A percentile compares a stretch with the other conserved stretches of the same genome.
Conservation (phyloP, 2,113 vertebrate genomes). For the Anarhynchus alexandrinus region DNA sequence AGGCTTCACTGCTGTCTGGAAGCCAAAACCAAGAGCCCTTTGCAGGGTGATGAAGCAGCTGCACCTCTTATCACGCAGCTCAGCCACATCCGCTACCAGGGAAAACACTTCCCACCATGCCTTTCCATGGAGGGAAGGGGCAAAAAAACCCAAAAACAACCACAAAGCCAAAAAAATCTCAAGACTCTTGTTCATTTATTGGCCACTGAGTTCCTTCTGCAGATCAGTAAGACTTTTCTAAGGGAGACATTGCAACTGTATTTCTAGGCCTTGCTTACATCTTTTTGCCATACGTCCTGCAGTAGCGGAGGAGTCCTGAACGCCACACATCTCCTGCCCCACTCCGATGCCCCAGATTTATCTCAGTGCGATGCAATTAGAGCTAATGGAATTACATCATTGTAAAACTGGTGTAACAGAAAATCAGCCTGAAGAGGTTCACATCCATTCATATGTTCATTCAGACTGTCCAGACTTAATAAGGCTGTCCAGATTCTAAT, state of each 20-base stretch:
- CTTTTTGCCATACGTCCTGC: rapidly evolving
- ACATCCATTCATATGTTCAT: neutral
- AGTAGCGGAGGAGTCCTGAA: neutral
- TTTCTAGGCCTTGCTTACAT: neutral
- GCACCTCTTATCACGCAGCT: neutral
- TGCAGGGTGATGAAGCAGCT: neutral
- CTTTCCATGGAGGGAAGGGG: neutral
- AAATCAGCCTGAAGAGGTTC: neutral
- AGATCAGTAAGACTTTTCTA: neutral
- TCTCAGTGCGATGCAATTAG: neutral
- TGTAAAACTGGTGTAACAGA: neutral
- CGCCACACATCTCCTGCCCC: neutral
- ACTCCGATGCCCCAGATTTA: neutral
- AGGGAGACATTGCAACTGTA: neutral
- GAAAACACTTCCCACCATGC: neutral
- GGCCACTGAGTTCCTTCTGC: neutral
- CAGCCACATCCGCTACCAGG: neutral
- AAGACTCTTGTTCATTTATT: neutral
- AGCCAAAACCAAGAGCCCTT: neutral
- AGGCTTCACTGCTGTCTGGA: neutral
- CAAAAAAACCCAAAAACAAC: too few relatives aligned
- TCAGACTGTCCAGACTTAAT: neutral
- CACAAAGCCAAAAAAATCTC: neutral
- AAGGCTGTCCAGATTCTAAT: neutral
- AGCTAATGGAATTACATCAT: neutral